These are phyloP conservation scores for Mohoua ochrocephala DNA, from an alignment of 2,113 vertebrate species.

Conservation along the genomic window DNA sequence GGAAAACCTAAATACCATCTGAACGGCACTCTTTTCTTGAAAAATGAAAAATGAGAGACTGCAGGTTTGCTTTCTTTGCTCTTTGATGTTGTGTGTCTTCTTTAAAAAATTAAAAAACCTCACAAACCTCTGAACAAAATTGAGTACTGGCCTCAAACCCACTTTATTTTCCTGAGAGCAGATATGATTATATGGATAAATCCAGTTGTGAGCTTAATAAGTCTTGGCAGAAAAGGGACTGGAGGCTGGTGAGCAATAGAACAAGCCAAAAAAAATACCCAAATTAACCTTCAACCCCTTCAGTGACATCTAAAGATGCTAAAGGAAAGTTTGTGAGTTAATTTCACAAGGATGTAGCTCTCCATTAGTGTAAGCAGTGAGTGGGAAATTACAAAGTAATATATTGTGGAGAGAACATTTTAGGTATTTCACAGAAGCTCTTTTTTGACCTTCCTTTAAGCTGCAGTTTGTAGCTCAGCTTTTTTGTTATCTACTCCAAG, in stretches of 20 bases:
- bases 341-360: neutral
- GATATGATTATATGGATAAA: conserved; percentile 12
- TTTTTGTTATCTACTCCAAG: neutral
- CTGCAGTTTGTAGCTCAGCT: neutral
- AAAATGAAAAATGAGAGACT: neutral
- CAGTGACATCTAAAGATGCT: neutral
- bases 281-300: conserved; percentile 23
- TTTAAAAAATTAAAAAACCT: neutral
- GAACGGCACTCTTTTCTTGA: neutral
- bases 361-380: neutral
- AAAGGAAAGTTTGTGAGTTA: neutral
- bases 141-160: neutral
- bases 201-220: neutral
- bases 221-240: neutral
- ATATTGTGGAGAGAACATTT: neutral
- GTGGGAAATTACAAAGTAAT: neutral
- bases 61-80: neutral
- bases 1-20: neutral
- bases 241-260: neutral
- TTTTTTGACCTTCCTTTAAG: neutral
- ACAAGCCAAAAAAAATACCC: neutral
- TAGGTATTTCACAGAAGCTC: neutral
- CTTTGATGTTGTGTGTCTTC: conserved; percentile 19
- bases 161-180: conserved; percentile 8
- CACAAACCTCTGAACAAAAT: neutral